Conservation (phyloP, 2,888 invertebrate species). For the Emmelina monodactyla region DNA sequence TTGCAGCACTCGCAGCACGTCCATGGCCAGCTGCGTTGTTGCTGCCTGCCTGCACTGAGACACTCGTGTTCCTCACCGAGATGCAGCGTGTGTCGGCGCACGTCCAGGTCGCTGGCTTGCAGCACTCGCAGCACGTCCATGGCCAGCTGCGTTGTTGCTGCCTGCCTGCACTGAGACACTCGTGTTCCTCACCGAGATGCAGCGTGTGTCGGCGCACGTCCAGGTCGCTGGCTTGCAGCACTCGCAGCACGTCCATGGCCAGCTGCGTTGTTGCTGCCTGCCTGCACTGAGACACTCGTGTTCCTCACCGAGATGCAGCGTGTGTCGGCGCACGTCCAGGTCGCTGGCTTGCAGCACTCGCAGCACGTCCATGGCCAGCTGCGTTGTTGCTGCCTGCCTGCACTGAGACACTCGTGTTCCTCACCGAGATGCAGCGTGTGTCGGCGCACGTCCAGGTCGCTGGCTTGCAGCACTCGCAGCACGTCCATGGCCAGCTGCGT, state of each 20-base stretch:
- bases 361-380: conserved; percentile 15
- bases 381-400: too few species aligned
- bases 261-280: too few species aligned
- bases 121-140: background rate
- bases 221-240: background rate
- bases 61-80: background rate
- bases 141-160: too few species aligned
- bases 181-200: background rate
- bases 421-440: background rate
- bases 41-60: background rate
- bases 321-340: conserved; percentile 10
- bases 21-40: background rate
- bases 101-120: background rate
- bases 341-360: too few species aligned
- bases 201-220: background rate
- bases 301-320: conserved; percentile 6
- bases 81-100: background rate
- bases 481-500: background rate
- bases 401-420: background rate
- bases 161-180: too few species aligned
- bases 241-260: background rate
- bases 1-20: too few species aligned
- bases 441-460: background rate
- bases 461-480: background rate
- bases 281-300: too few species aligned